Evolutionary conservation across 2,797 vertebrate genomes (phyloP).

Genomic region (Pachyuromys duprasi): DNA sequence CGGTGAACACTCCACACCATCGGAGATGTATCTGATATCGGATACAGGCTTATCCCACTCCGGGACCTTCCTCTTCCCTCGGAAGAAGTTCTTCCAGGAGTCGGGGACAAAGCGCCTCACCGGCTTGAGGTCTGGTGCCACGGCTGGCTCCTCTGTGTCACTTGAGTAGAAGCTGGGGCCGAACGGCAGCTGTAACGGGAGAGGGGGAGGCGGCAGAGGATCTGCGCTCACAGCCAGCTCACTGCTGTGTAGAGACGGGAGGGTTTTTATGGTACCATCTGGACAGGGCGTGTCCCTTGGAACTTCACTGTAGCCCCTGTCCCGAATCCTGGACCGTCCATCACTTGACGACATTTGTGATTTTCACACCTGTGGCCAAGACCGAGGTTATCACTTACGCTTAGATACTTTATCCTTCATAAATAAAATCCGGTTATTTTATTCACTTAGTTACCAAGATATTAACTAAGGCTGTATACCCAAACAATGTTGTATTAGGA

Average conservation of each 20-base stretch:
- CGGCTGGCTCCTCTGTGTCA: constrained; percentile 85
- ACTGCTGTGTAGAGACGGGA: constrained; percentile 82
- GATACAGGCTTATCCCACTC: constrained; percentile 83
- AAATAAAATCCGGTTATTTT: constrained; percentile 7
- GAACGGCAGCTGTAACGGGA: constrained; percentile 92
- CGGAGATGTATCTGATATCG: constrained; percentile 84
- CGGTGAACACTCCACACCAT: constrained; percentile 93
- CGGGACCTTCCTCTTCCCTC: constrained; percentile 83
- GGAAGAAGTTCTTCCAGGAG: constrained; percentile 95
- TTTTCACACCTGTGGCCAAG: constrained; percentile 64
- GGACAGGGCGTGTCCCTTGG: constrained; percentile 79
- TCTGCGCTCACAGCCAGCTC: constrained; percentile 88
- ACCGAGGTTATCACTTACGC: constrained; percentile 7
- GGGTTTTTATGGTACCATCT: constrained; percentile 69
- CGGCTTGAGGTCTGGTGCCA: constrained; percentile 92
- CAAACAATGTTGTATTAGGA: too few species aligned
- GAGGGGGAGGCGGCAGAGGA: constrained; percentile 93
- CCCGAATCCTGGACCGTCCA: constrained; percentile 64
- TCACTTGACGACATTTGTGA: constrained; percentile 84
- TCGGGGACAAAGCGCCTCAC: constrained; percentile 95
- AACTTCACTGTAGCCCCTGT: constrained; percentile 88
- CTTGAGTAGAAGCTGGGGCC: constrained; percentile 89
- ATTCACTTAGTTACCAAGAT: constrained; percentile 31
- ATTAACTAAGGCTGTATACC: too few species aligned
- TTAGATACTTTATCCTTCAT: neutral